Evolutionary conservation across 1,140 invertebrate species (phyloP), one percentile per base, ranked within the genome.

Genomic region (Ceratina calcarata): DNA sequence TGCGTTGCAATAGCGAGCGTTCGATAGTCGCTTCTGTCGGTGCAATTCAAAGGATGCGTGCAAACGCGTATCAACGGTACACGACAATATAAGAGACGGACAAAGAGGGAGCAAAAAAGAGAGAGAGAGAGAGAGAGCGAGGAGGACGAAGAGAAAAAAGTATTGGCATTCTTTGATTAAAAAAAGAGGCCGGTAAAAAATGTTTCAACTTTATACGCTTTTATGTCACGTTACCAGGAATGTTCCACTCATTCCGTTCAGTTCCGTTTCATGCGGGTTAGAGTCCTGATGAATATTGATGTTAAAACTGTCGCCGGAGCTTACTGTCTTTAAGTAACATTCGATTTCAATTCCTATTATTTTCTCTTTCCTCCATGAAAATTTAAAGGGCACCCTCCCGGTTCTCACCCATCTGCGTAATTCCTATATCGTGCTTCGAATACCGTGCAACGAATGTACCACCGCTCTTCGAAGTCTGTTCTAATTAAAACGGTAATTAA

Each of bases 21-120:
- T 84, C 81, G 78, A 83, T 83, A 80, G 81, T 83, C 78, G 81
- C 69, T 80, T 78, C 70, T 69, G 61, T 66, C 78, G 76, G 49
- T 15, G 49, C 68, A 49, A 71, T 71, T 71, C 76, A 78, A 78
- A 78, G 76, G 68, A 78, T 62, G 76, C 68, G 76, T 78, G 68
- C 58, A 71, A 71, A 78, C 76, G 67, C 45, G 76, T 71, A 71
- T 55, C 67, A 71, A 64, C 76, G 66, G 37, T 49, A 24, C n/a
- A 70, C 66, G 45, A 76, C 73, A 60, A 75, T 75, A 45, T 61
- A 32, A 32, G 67, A n/a, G 67, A 20, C 12, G 32, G 16, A 37
- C 6, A 58, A 20, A 70, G 53, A 20, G n/a, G 24, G 4, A 10
- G n/a, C 13, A 27, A 27, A 16, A 27, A 10, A 2, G 32, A 58